These are phyloP conservation scores for Eupithecia exiguata DNA, from an alignment of 2,888 invertebrate species.

Conservation along the genomic window DNA sequence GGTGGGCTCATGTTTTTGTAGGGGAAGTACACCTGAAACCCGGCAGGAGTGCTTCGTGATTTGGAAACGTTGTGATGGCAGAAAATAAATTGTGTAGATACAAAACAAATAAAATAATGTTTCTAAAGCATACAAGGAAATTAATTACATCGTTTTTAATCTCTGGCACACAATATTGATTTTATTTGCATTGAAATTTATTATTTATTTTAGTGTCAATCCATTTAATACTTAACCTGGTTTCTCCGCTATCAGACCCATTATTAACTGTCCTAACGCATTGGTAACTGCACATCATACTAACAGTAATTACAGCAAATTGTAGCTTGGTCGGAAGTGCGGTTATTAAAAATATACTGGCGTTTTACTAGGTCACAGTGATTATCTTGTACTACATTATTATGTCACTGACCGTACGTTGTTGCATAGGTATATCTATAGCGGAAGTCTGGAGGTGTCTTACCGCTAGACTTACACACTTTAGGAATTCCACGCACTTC, in stretches of 20 bases:
- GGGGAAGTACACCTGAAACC: constrained; percentile 51
- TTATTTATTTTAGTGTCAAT: not conserved
- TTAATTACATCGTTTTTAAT: constrained; percentile 10
- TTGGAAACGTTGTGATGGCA: constrained; percentile 44
- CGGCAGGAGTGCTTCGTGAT: constrained; percentile 50
- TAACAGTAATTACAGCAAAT: constrained; percentile 23
- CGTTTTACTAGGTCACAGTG: constrained; percentile 2
- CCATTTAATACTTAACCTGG: not conserved
- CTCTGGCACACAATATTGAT: constrained; percentile 7
- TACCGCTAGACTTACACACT: not conserved
- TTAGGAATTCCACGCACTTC: not conserved
- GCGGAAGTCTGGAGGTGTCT: not conserved
- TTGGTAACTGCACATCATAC: constrained; percentile 26
- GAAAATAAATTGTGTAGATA: constrained; percentile 47
- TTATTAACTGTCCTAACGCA: constrained; percentile 26
- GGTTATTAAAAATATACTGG: constrained; percentile 7
- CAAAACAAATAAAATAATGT: constrained; percentile 39
- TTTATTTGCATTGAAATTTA: not conserved
- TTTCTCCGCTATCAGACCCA: constrained; percentile 14
- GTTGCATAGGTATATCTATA: not conserved
- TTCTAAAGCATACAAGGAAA: constrained; percentile 28
- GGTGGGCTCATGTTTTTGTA: constrained; percentile 52
- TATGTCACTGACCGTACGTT: not conserved
- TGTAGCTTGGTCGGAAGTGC: constrained; percentile 29
- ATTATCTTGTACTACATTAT: constrained; percentile 9